Base-by-base conservation (phyloP, 2,113 vertebrate species). In the Anser brachyrhynchus region DNA sequence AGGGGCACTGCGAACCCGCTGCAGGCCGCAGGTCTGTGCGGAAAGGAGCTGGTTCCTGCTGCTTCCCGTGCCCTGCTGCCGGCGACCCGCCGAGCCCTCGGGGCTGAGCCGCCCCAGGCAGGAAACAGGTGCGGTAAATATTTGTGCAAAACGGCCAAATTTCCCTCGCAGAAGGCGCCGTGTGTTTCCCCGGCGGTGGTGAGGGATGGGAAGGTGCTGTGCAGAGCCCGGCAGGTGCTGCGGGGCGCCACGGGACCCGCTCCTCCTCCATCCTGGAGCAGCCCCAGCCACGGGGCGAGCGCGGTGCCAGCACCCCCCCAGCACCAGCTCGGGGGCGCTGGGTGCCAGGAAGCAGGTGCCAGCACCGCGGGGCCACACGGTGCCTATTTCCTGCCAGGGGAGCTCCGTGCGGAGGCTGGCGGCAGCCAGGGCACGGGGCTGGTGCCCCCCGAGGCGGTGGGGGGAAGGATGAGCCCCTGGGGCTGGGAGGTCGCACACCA, bases 81-180 rank as follows among this genome's bases (percentile, higher is more conserved):
- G 33, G 41, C 88, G 95, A 96, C 97, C 94, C 89, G 95, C 92
- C 4, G 74, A 54, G 90, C 94, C 94, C 96, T 92, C 49, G 28
- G 15, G 70, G 95, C 96, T 94, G 80, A 46, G 78, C 79, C 5
- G 67, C 93, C 91, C 81, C 93, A 29, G 54, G 94, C 97, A 97
- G 96, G 94, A 96, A 96, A 95, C 90, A 96, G 96, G 94, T 95
- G 95, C 94, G 91, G 95, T 96, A 96, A 96, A 97, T 97, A 95
- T 97, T 97, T 97, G 96, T 94, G 95, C 92, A 71, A 75, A 89
- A 5, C 66, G 3, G 94, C 13, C 85, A 94, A 87, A 69, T 96
- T 93, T 95, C 93, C 95, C 97, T 95, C 92, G 92, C 89, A 97
- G 95, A 95, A 85, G 15, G 0, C 9, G 74, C 96, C 96, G 81